Percentiles rank a stretch among this genome's conserved stretches.
phyloP scores from a whole-genome alignment of 2,888 invertebrate species.

The Drosophila merina region DNA sequence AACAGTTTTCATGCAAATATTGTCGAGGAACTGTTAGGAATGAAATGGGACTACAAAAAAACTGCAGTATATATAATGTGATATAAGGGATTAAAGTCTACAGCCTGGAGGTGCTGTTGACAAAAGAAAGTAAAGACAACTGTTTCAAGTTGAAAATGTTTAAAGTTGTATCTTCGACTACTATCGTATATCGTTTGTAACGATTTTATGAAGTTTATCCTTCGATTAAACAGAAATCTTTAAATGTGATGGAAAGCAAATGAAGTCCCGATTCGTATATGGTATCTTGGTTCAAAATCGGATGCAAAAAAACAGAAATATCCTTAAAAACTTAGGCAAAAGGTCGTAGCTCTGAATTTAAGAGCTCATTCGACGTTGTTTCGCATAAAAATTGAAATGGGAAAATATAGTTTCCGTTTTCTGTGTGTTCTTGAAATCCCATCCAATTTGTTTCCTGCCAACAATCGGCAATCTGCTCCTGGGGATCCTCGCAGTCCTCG shows the following conservation, averaged over 20 bases:
- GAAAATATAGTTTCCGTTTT: background rate
- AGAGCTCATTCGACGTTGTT: background rate
- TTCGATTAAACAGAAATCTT: no score
- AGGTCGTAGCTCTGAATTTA: background rate
- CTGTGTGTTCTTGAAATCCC: conserved; percentile 3
- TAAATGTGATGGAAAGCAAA: no score
- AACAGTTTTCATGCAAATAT: conserved; percentile 76
- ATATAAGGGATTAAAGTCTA: conserved; percentile 22
- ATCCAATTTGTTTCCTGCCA: background rate
- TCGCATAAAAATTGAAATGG: background rate
- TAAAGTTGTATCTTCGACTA: no score
- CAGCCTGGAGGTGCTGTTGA: background rate
- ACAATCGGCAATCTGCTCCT: conserved; percentile 9
- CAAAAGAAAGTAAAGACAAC: background rate
- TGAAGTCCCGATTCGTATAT: no score
- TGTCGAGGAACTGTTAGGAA: conserved; percentile 58
- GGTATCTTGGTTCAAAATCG: no score
- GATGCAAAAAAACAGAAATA: no score
- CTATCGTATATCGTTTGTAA: no score
- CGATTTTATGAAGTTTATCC: no score
- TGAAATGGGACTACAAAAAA: conserved; percentile 9
- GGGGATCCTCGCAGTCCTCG: conserved; percentile 4
- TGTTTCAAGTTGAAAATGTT: no score
- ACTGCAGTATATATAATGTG: conserved; percentile 8
- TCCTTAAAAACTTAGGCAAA: no score